Conservation (phyloP, 2,113 vertebrate genomes). For the Alligator mississippiensis region DNA sequence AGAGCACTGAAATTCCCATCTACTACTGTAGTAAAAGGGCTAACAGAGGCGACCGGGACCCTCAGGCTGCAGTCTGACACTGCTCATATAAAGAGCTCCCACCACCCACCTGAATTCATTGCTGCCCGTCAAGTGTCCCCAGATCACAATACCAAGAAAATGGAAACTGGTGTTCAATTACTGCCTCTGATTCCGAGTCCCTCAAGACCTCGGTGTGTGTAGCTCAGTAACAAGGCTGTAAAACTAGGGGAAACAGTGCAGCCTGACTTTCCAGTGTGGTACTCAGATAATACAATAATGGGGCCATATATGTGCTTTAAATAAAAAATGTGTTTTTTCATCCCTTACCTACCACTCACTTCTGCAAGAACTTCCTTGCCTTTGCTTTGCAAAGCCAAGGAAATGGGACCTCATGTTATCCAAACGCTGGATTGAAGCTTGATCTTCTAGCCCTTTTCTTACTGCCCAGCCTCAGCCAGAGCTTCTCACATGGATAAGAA, state of each 20-base stretch:
- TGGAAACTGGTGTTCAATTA: background rate
- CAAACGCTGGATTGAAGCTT: background rate
- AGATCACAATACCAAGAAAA: too few species aligned
- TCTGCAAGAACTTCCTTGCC: background rate
- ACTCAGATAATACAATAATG: background rate
- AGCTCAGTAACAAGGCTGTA: background rate
- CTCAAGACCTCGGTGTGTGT: background rate
- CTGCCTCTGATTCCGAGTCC: background rate
- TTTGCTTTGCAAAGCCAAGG: background rate
- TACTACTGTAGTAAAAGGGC: too few species aligned
- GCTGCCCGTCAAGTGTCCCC: too few species aligned
- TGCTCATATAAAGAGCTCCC: too few species aligned
- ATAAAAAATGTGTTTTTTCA: too few species aligned
- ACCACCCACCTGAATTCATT: too few species aligned
- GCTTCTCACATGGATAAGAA: fast-evolving
- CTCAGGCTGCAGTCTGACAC: too few species aligned
- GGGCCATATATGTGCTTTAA: too few species aligned
- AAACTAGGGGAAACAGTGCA: background rate
- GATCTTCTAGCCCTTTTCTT: background rate
- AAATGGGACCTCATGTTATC: background rate
- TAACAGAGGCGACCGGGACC: too few species aligned
- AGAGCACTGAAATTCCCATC: too few species aligned
- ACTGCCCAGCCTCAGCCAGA: too few species aligned
- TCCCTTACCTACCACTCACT: too few species aligned
- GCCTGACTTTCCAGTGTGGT: background rate